Base-by-base conservation (phyloP, 92 coral and sea anemone species). In the Pocillopora grandis region DNA sequence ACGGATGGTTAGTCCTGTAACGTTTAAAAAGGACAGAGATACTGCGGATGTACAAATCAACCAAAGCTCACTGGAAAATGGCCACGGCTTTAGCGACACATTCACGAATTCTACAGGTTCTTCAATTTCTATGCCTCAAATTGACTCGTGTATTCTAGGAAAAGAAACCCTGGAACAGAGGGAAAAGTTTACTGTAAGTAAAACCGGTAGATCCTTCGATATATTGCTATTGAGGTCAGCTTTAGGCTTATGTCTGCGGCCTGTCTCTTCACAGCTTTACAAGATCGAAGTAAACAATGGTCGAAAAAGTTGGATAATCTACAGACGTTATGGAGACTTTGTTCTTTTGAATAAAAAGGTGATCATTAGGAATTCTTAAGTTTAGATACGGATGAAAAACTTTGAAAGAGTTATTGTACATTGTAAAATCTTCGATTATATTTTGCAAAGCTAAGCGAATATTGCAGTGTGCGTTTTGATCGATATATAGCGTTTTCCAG, bases 311-410 rank as follows among this genome's bases (percentile, higher is more conserved):
- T 97, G 99, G 99, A 89, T 97, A 1, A 89, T 97, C 62, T 97
- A 97, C 82, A 59, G 99, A 80, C 90, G 99, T 82, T 97, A 97
- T 71, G 75, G 89, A 4, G 98, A 97, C 76, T 97, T 97, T 87
- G 91, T 97, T 61, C 91, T 97, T 76, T 85, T 97, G 62, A 97
- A 97, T 72, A 94, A 92, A 66, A 97, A 97, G 99, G 99, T 97
- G 79, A 71, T 83, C 11, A 16, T 8, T 35, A 5, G 35, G 13
- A 16, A 20, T 10, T 0, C 37, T 12, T 66, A 66, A 83, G 6
- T 48, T 9, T 9, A 10, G 18, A 18, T 59, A 4, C 23, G 56
- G 17, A 42, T 74, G 18, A 12, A 59, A 27, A 59, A 59, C 14
- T 59, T 59, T 59, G 19, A 59, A 59, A 3, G 62, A 59, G 52